Percentiles rank a stretch among this genome's conserved stretches.
phyloP scores from a whole-genome alignment of 2,888 invertebrate species.

The Drosophila mercatorum region DNA sequence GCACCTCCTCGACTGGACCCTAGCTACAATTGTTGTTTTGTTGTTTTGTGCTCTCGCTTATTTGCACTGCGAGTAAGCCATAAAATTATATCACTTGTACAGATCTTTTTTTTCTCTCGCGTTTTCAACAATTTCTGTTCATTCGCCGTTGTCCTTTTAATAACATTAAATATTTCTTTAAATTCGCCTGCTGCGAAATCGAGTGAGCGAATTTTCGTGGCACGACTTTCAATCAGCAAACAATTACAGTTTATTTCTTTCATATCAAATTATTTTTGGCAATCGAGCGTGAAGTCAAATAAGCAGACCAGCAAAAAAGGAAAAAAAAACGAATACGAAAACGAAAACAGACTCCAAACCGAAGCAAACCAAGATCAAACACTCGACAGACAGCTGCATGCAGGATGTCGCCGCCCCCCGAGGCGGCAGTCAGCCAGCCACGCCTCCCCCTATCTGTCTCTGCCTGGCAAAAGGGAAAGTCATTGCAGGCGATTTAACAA shows the following conservation, averaged over 20 bases:
- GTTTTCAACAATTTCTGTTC: background rate
- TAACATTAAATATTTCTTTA: constrained; percentile 51
- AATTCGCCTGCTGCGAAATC: constrained; percentile 29
- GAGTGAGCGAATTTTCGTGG: constrained; percentile 23
- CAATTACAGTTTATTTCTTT: constrained; percentile 79
- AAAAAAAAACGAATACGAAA: background rate
- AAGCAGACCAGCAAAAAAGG: constrained; percentile 46
- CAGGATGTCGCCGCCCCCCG: constrained; percentile 44
- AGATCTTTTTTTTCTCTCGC: constrained; percentile 34
- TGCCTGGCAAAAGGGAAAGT: constrained; percentile 66
- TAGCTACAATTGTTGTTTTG: constrained; percentile 42
- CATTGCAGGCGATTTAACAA: constrained; percentile 83
- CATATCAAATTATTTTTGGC: constrained; percentile 80
- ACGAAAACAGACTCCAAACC: background rate
- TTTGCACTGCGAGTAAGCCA: constrained; percentile 49
- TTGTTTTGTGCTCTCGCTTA: constrained; percentile 44
- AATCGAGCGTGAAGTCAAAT: constrained; percentile 79
- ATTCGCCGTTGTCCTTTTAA: constrained; percentile 15
- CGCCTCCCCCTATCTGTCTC: background rate
- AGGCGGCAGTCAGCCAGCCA: constrained; percentile 6
- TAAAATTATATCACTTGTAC: constrained; percentile 64
- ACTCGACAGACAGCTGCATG: constrained; percentile 39
- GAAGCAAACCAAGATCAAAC: constrained; percentile 65
- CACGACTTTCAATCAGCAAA: constrained; percentile 79
- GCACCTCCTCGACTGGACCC: constrained; percentile 45